phyloP scores from a whole-genome alignment of 1,140 invertebrate genomes.

The Drosophila cardini region DNA sequence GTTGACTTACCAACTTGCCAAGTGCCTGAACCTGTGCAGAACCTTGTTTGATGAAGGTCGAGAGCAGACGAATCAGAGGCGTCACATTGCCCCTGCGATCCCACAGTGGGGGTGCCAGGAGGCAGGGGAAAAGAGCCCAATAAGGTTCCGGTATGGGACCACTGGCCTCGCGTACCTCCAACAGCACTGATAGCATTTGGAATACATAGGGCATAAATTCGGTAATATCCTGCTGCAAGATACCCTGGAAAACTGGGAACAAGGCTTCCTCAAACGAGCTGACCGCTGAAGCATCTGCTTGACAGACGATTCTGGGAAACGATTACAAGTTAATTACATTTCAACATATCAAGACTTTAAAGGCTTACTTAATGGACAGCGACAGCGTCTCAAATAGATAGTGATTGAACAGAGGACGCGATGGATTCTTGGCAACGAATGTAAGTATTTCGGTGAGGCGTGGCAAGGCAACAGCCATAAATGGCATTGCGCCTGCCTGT shows the following conservation, averaged over 20 bases:
- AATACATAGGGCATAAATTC: slow-evolving; percentile 99
- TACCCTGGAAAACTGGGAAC: slow-evolving; percentile 96
- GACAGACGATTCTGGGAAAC: slow-evolving; percentile 90
- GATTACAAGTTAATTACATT: not conserved
- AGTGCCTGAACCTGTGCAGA: slow-evolving; percentile 89
- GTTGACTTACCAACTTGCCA: slow-evolving; percentile 87
- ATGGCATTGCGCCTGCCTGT: slow-evolving; percentile 93
- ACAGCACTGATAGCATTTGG: slow-evolving; percentile 96
- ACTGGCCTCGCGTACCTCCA: slow-evolving; percentile 90
- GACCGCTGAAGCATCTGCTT: slow-evolving; percentile 91
- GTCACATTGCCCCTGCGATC: slow-evolving; percentile 96
- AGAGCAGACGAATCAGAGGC: slow-evolving; percentile 94
- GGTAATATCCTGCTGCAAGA: slow-evolving; percentile 96
- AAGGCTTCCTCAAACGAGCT: slow-evolving; percentile 95
- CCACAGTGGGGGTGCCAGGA: slow-evolving; percentile 95
- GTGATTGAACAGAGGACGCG: slow-evolving; percentile 98
- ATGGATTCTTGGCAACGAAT: slow-evolving; percentile 96
- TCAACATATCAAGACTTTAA: slow-evolving; percentile 40
- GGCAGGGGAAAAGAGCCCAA: slow-evolving; percentile 94
- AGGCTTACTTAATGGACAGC: slow-evolving; percentile 89
- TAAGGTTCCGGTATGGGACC: slow-evolving; percentile 91
- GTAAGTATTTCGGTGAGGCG: slow-evolving; percentile 94
- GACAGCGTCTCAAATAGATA: slow-evolving; percentile 98
- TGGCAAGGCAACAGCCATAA: slow-evolving; percentile 91
- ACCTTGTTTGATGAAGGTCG: slow-evolving; percentile 93